These are phyloP conservation scores for Neoscelio sp. DNA, from an alignment of 2,888 invertebrate species.

Conservation along the genomic window DNA sequence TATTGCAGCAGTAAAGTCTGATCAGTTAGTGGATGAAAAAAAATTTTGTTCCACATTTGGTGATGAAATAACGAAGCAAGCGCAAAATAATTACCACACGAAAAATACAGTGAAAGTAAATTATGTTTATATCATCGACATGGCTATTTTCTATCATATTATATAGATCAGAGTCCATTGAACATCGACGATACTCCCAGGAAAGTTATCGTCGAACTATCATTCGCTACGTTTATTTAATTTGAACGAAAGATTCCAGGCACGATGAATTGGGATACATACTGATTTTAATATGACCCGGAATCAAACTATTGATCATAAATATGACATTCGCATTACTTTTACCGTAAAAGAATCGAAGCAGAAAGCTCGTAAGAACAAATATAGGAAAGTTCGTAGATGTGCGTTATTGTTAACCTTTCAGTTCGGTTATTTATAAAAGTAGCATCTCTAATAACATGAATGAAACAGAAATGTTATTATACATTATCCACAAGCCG, in stretches of 20 bases:
- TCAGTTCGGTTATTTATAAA: background rate
- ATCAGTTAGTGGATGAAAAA: conserved; percentile 11
- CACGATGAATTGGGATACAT: background rate
- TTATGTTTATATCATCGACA: conserved; percentile 3
- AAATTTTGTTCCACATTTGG: background rate
- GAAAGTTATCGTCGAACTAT: background rate
- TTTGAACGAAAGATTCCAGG: background rate
- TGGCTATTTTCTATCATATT: too few species aligned
- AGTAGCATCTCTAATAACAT: background rate
- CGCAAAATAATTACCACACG: conserved; percentile 8
- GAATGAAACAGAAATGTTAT: background rate
- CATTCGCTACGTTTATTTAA: conserved; percentile 1
- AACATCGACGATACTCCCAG: too few species aligned
- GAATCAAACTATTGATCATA: background rate
- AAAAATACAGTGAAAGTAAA: conserved; percentile 9
- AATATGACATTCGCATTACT: too few species aligned
- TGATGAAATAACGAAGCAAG: conserved; percentile 5
- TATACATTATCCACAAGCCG: background rate
- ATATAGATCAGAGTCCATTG: too few species aligned
- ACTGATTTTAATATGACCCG: background rate
- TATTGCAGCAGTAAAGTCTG: background rate
- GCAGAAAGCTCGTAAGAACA: too few species aligned
- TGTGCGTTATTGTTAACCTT: too few species aligned
- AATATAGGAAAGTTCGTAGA: too few species aligned
- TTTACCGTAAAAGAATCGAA: too few species aligned